Evolutionary conservation across 1,140 invertebrate genomes (phyloP).

Genomic region (Ganaspis sp.): DNA sequence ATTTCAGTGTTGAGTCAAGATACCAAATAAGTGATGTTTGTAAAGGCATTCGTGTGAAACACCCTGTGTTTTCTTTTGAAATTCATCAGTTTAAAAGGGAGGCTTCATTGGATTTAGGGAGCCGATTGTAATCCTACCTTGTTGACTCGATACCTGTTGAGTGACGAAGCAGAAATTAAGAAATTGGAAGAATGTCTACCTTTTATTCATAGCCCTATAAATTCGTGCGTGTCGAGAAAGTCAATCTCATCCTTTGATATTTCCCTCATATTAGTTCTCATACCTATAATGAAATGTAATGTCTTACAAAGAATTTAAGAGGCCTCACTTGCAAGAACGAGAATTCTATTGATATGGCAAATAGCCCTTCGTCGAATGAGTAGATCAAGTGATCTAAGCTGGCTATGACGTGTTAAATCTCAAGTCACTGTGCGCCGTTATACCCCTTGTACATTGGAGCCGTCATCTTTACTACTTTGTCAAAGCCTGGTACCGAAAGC

Average conservation of each 20-base stretch:
- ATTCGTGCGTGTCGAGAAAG: too few relatives aligned
- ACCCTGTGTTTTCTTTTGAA: slow-evolving; percentile 22
- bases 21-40: neutral
- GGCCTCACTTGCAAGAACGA: neutral
- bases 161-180: neutral
- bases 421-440: slow-evolving; percentile 1
- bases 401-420: slow-evolving; percentile 53
- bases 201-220: too few relatives aligned
- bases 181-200: neutral
- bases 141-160: slow-evolving; percentile 16
- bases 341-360: slow-evolving; percentile 16
- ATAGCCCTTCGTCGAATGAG: slow-evolving; percentile 17
- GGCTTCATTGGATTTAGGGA: neutral
- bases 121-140: neutral
- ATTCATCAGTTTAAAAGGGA: neutral
- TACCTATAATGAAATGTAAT: too few relatives aligned
- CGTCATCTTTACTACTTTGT: slow-evolving; percentile 66
- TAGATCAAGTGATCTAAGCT: slow-evolving; percentile 43
- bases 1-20: neutral
- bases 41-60: neutral
- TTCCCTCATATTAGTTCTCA: too few relatives aligned
- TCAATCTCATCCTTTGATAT: too few relatives aligned
- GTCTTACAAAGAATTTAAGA: too few relatives aligned
- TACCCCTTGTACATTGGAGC: neutral
- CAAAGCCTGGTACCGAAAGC: slow-evolving; percentile 50